Base-by-base conservation (phyloP, 2,113 vertebrate genomes). In the Podarcis muralis region DNA sequence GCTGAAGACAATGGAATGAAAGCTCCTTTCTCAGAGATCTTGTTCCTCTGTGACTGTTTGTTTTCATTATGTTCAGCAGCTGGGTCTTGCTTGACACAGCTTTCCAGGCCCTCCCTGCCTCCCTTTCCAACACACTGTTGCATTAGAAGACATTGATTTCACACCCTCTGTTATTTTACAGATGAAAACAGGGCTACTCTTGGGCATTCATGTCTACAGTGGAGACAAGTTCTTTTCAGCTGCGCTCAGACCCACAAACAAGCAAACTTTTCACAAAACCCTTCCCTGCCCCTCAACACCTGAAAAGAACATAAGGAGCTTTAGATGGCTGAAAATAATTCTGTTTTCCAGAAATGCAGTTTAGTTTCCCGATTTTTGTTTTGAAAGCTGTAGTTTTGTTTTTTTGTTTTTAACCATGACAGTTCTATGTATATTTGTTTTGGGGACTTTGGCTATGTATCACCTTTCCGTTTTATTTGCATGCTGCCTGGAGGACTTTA, bases 1-100 rank as follows among this genome's bases (percentile, higher is more conserved):
- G 92, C 93, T 90, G 80, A 95, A 95, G 87, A 88, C 87, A 93
- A 93, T 92, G 94, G 92, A 95, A 92, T 80, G 85, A 92, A 91
- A 87, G 11, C 22, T 7, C 87, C 93, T 90, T 82, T 90, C 5
- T 37, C n/a, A 81, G 83, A 35, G 5, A n/a, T 27, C 72, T 0
- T 76, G 79, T 91, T 92, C 59, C 30, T 7, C 4, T 81, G 16
- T 32, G 15, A 7, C 7, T 32, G 13, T 35, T 71, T 85, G 13
- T 87, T 89, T 90, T 82, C 3, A 0, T 66, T 91, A 81, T 62
- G 23, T 91, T 94, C 80, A 78, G 90, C 30, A 83, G 16, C 20
- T 94, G 72, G 53, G 15, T 2, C 48, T 37, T 37, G 6, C 72
- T 22, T 15, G 13, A 16, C 30, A 18, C 65, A 3, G 25, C n/a